Conservation (phyloP, 2,113 vertebrate species). For the Indicator indicator region DNA sequence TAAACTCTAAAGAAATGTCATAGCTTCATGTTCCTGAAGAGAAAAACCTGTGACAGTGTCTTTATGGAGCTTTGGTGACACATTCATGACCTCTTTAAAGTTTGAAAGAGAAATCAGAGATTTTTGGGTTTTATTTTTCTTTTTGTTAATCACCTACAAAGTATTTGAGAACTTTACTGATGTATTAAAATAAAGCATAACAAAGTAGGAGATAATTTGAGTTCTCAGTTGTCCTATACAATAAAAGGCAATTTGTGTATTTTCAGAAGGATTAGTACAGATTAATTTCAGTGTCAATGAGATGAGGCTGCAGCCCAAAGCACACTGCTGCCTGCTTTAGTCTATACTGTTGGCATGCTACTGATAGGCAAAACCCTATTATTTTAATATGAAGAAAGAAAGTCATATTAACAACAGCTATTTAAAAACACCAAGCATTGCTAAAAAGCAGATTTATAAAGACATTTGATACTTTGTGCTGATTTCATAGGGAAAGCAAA, state of each 20-base stretch:
- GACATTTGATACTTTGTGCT: background rate
- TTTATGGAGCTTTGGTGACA: background rate
- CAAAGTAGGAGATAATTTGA: background rate
- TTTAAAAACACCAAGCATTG: background rate
- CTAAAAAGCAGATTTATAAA: background rate
- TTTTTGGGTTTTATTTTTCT: background rate
- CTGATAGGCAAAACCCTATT: background rate
- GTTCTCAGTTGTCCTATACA: background rate
- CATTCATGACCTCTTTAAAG: background rate
- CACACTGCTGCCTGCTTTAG: background rate
- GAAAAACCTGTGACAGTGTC: background rate
- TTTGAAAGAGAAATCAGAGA: background rate
- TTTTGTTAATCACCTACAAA: background rate
- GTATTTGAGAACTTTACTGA: background rate
- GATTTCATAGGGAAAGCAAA: background rate
- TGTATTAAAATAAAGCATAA: background rate
- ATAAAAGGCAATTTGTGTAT: background rate
- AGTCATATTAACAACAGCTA: background rate
- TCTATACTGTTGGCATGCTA: background rate
- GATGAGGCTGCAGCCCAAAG: background rate
- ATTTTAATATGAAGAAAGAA: background rate
- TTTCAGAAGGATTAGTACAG: background rate
- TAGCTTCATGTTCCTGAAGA: background rate
- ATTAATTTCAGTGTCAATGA: background rate
- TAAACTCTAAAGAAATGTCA: background rate